Base-by-base conservation (phyloP, 2,113 vertebrate genomes). In the Spea multiplicata region DNA sequence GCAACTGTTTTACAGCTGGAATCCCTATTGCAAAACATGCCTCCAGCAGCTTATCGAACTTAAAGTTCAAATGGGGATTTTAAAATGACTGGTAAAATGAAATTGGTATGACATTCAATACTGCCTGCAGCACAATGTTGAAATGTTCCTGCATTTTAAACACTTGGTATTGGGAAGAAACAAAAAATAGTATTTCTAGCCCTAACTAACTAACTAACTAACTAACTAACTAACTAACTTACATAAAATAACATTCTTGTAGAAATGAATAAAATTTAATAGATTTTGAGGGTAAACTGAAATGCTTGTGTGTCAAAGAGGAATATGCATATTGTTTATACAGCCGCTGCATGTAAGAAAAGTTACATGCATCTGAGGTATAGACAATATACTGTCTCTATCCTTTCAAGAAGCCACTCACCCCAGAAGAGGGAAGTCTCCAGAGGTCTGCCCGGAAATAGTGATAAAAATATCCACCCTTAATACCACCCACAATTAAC, bases 1-100 rank as follows among this genome's bases (percentile, higher is more conserved):
- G 4, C 44, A 69, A 70, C 16, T 62, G 12, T 64, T 77, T 62
- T 77, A 44, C 57, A 30, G 75, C 6, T 71, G n/a, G 16, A 14
- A 62, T 62, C 5, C 49, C 67, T 59, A 77, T 77, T 77, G 46
- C 59, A 62, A 77, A 77, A 64, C 75, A 70, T 77, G 75, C 75
- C 75, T 9, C 75, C 4, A 71, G 55, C 75, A 77, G 75, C 55
- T 62, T 77, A 77, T 69, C 71, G 66, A 71, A 77, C 57, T 77
- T 76, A 76, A 77, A 70, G 75, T 77, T 78, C 67, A 78, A 71
- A 78, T 64, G 64, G 68, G 68, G 76, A 71, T 71, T 65, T 65
- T 62, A 71, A 49, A 78, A 77, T 77, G 67, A 71, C 76, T 78
- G 48, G 57, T 70, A 78, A 62, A 71, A 71, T 71, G 67, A 71